Conservation (phyloP, 2,888 invertebrate genomes). For the Blera fallax region DNA sequence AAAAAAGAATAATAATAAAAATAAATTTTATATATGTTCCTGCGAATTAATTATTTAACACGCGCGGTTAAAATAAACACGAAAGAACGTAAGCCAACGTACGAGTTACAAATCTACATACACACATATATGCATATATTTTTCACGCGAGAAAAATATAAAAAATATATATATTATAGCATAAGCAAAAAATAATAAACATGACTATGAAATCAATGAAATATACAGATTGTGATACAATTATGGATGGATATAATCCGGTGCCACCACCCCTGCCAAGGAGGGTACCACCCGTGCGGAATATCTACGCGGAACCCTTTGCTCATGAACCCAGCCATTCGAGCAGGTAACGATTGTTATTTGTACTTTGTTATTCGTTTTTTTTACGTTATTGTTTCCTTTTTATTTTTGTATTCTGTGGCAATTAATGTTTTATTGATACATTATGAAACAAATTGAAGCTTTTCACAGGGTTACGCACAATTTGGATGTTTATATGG, state of each 20-base stretch:
- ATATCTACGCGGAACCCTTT: constrained; percentile 82
- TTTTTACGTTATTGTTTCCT: constrained; percentile 33
- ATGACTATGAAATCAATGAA: constrained; percentile 83
- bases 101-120: constrained; percentile 33
- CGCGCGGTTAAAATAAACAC: constrained; percentile 55
- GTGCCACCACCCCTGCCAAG: constrained; percentile 82
- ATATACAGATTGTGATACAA: constrained; percentile 83
- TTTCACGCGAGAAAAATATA: constrained; percentile 19
- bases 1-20: constrained; percentile 16
- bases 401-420: constrained; percentile 3
- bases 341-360: constrained; percentile 79
- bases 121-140: background rate
- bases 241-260: constrained; percentile 82
- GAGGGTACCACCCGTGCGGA: constrained; percentile 81
- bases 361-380: constrained; percentile 19
- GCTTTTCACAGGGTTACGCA: constrained; percentile 52
- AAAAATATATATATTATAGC: constrained; percentile 7
- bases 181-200: constrained; percentile 51
- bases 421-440: constrained; percentile 69
- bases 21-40: constrained; percentile 39
- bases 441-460: constrained; percentile 64
- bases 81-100: constrained; percentile 38
- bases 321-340: constrained; percentile 82
- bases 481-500: constrained; percentile 19
- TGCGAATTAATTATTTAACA: constrained; percentile 66